Evolutionary conservation across 1,140 invertebrate species (phyloP), one percentile per base, ranked within the genome.

Genomic region (Panagrolaimus sp.): DNA sequence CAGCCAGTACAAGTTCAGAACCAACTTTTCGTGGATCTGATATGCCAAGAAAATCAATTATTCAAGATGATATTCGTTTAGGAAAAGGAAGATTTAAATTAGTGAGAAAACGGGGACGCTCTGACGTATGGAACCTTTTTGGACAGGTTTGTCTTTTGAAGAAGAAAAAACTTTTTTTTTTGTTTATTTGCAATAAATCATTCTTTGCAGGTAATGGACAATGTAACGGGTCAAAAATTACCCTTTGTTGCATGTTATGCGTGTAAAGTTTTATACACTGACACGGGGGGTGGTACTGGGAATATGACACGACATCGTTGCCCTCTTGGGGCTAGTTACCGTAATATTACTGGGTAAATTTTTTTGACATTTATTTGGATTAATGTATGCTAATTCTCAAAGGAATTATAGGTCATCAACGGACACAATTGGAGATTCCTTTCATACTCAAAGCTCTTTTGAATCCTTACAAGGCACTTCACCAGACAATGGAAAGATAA

Each of bases 91-190:
- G 79, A 15, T 81, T 81, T 62, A 63, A 82, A 65, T 68, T 81
- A 72, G 81, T 81, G 8, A 63, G 76, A 44, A 81, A 81, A 65
- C 72, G 78, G 38, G 80, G 80, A 15, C 73, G 80, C 45, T 83
- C 82, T 24, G 79, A 81, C 65, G 79, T 81, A 45, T 81, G 79
- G 79, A 83, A 83, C 58, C 66, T 83, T 21, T 81, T 81, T 67
- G 79, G 79, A 15, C 79, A 81, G 71, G 71, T 73, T 1, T 28
- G 71, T 62, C 52, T 12, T 1, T 2, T 21, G 62, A 55, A n/a
- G n/a, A n/a, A n/a, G n/a, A n/a, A n/a, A n/a, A n/a, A n/a, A n/a
- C 32, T 38, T 38, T 38, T 9, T 12, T 62, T 38, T 62, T 62
- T 1, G 52, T n/a, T 32, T 24, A 32, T n/a, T 38, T 24, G 55